Conservation (phyloP, 2,113 vertebrate species). For the Ceratotherium simum region DNA sequence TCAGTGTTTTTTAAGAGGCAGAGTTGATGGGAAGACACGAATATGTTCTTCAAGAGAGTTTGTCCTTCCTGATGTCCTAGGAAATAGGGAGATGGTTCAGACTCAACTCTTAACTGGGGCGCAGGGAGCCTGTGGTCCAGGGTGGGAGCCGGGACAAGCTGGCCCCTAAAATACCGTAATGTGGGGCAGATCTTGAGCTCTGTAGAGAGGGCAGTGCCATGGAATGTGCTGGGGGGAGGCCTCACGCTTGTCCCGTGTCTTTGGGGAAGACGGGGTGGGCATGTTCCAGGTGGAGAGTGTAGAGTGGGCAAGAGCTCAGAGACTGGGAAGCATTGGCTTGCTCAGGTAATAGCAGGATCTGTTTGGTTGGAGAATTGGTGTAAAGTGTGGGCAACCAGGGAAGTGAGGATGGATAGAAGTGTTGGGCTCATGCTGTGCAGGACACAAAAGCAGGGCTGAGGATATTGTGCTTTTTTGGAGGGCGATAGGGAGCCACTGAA, state of each 20-base stretch:
- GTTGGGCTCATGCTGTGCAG: neutral
- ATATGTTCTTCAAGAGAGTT: neutral
- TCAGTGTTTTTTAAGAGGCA: neutral
- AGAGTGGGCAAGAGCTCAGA: neutral
- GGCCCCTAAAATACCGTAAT: no score
- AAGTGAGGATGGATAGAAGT: neutral
- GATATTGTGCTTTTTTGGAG: neutral
- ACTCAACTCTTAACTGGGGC: neutral
- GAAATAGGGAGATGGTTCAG: neutral
- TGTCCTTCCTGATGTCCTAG: neutral
- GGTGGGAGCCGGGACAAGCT: neutral
- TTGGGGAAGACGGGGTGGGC: neutral
- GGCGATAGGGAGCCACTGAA: neutral
- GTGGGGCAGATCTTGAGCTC: neutral
- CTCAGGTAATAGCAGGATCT: neutral
- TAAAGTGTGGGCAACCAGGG: neutral
- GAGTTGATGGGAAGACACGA: neutral
- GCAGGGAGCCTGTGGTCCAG: neutral
- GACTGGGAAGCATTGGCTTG: neutral
- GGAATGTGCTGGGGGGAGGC: neutral
- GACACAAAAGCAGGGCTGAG: neutral
- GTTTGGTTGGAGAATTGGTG: neutral
- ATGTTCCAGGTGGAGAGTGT: neutral
- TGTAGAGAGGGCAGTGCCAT: neutral
- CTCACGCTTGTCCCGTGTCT: neutral